phyloP scores from a whole-genome alignment of 2,888 invertebrate species.

The Coenonympha arcania region DNA sequence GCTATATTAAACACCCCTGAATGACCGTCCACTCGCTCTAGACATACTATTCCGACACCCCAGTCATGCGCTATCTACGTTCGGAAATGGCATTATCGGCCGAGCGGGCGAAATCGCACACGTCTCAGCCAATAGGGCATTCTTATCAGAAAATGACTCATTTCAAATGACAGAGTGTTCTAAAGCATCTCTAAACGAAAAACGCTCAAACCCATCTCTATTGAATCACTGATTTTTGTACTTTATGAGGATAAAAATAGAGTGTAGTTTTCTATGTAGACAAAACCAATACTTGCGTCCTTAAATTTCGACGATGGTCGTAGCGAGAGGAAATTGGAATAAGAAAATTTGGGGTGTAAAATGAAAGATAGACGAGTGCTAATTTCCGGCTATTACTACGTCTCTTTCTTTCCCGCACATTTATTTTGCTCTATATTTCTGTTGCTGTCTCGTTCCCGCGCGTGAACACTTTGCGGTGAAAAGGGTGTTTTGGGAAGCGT shows the following conservation, averaged over 20 bases:
- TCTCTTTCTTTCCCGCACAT: constrained; percentile 73
- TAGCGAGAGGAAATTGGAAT: constrained; percentile 79
- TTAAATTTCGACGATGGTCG: constrained; percentile 51
- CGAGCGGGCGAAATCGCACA: constrained; percentile 62
- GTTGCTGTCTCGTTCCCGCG: constrained; percentile 64
- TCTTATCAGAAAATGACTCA: constrained; percentile 83
- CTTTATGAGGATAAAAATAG: constrained; percentile 28
- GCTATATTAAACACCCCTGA: too few relatives aligned
- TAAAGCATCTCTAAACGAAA: constrained; percentile 52
- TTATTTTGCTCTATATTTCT: constrained; percentile 57
- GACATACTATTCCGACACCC: too few relatives aligned
- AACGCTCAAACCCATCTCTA: constrained; percentile 43
- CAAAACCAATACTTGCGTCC: constrained; percentile 40
- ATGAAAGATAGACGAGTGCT: constrained; percentile 84
- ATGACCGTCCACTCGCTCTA: too few relatives aligned
- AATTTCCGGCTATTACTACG: constrained; percentile 78
- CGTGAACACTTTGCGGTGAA: constrained; percentile 33
- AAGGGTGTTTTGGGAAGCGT: constrained; percentile 23
- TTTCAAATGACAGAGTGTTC: constrained; percentile 78
- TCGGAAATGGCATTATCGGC: constrained; percentile 73
- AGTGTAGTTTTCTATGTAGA: constrained; percentile 30
- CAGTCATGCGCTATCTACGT: constrained; percentile 67
- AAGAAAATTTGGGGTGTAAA: constrained; percentile 85
- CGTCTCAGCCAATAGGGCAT: constrained; percentile 75
- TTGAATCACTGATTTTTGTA: constrained; percentile 31